These are phyloP conservation scores for Melolontha melolontha DNA, from an alignment of 2,888 invertebrate genomes.

Conservation along the genomic window DNA sequence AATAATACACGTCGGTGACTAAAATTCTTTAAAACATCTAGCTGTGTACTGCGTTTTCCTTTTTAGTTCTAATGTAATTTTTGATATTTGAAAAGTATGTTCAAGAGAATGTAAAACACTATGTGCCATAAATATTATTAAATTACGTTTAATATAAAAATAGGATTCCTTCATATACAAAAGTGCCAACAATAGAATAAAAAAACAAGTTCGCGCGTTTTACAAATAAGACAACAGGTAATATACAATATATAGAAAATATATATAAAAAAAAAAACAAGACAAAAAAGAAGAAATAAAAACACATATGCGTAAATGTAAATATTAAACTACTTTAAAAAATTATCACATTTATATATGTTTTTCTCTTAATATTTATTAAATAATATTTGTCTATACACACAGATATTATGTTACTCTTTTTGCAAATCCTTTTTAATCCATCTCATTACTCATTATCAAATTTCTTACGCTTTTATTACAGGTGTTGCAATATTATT, in stretches of 20 bases:
- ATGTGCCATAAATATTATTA: no score
- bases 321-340: constrained; percentile 36
- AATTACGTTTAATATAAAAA: not conserved
- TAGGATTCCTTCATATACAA: constrained; percentile 9
- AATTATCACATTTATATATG: constrained; percentile 38
- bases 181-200: constrained; percentile 25
- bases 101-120: no score
- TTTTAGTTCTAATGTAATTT: no score
- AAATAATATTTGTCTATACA: constrained; percentile 32
- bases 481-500: no score
- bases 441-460: constrained; percentile 16
- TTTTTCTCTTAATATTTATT: constrained; percentile 10
- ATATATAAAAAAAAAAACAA: constrained; percentile 11
- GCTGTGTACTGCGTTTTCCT: no score
- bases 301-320: constrained; percentile 13
- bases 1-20: no score
- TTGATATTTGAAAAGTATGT: no score
- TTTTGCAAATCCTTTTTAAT: constrained; percentile 2
- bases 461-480: not conserved
- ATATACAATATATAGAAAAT: constrained; percentile 28
- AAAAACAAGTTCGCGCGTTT: constrained; percentile 2
- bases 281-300: constrained; percentile 4
- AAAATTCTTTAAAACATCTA: no score
- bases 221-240: constrained; percentile 6
- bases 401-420: constrained; percentile 18